Percentiles rank a stretch among this genome's conserved stretches.
Conservation (phyloP, 2,888 invertebrate species). For the Meiosimyza platycephala region DNA sequence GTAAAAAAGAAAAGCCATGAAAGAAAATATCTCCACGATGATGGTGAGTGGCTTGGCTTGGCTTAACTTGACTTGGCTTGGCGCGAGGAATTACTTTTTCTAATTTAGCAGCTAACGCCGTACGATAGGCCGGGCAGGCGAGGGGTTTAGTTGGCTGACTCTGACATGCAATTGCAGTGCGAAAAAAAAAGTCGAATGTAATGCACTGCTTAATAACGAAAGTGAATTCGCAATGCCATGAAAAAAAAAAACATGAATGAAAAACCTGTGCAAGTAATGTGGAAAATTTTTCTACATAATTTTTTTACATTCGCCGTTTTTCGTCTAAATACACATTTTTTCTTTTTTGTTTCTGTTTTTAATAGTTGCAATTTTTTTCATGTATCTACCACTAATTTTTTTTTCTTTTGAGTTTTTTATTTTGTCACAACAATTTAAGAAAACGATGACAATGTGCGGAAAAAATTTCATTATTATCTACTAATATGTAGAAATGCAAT, state of each 20-base stretch:
- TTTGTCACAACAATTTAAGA: background rate
- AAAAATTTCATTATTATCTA: background rate
- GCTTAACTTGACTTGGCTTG: too few species aligned
- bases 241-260: conserved; percentile 39
- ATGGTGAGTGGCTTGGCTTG: conserved; percentile 22
- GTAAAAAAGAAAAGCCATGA: conserved; percentile 26
- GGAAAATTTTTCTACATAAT: conserved; percentile 11
- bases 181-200: conserved; percentile 6
- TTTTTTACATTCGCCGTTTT: background rate
- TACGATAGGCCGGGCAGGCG: background rate
- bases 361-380: too few species aligned
- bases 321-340: background rate
- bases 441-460: conserved; percentile 25
- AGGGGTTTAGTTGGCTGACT: conserved; percentile 26
- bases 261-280: conserved; percentile 28
- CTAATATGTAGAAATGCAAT: conserved; percentile 13
- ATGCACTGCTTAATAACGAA: conserved; percentile 63
- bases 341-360: too few species aligned
- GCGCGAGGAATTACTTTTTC: conserved; percentile 17
- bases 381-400: too few species aligned
- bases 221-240: conserved; percentile 59
- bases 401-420: too few species aligned
- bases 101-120: conserved; percentile 13
- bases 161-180: conserved; percentile 34
- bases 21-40: conserved; percentile 28